Evolutionary conservation across 2,888 invertebrate genomes (phyloP), one percentile per base, ranked within the genome.

Genomic region (Listrodromus nycthemerus): DNA sequence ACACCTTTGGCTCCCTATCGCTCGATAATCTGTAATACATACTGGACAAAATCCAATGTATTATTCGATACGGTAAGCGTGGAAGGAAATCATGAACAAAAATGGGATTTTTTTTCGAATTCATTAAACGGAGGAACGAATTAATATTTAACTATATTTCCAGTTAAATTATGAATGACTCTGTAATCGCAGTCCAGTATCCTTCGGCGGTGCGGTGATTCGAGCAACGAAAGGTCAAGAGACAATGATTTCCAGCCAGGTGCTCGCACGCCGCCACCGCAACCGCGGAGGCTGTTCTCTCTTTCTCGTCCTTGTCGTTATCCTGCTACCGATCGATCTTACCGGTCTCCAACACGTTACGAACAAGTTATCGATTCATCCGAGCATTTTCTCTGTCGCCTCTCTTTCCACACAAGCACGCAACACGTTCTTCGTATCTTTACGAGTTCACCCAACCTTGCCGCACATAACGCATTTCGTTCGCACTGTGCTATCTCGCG

Each of bases 221-320:
- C 82, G 58, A 78, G 58, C 52, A 80, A 75, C 82, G 70, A 87
- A 87, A 87, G 86, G 87, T 86, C 87, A 87, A 78, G 85, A 77
- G 86, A 87, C 86, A 87, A 87, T 87, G 87, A 80, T 84, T 86
- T 86, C 82, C 84, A 86, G 78, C 84, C 86, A 86, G 84, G 84
- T 85, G 85, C 82, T 84, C 79, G 52, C 48, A 63, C 63, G 73
- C 63, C 21, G 80, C 73, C 50, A 69, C 80, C 74, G 84, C 77
- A 71, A 70, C 70, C 50, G 10, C 61, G 48, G 30, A 33, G 71
- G 67, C 48, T 66, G 66, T 70, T 50, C n/a, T 77, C 55, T 8
- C 63, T 45, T 45, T 37, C 50, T 79, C 84, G 84, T 82, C 85
- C 85, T 86, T 82, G 84, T 78, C 61, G 80, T 75, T 80, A 86